Percentiles rank a stretch among this genome's conserved stretches.
phyloP scores from a whole-genome alignment of 2,888 invertebrate genomes.

The Drosophila kambysellisi region DNA sequence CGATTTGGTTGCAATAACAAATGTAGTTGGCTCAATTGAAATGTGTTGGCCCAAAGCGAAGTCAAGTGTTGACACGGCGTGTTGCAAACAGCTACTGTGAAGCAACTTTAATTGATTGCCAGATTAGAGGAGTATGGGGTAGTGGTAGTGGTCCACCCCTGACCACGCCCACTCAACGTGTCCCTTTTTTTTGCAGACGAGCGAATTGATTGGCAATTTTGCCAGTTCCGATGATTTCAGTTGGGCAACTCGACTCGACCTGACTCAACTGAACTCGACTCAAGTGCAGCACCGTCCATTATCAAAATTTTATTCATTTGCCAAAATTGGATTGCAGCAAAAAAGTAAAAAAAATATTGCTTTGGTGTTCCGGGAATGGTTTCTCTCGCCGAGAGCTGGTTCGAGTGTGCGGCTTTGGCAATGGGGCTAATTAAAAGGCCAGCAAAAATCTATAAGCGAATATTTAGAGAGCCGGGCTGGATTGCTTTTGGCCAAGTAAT shows the following conservation, averaged over 20 bases:
- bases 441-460: constrained; percentile 20
- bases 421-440: constrained; percentile 73
- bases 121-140: constrained; percentile 29
- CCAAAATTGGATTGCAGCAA: background rate
- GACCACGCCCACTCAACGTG: background rate
- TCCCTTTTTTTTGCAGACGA: constrained; percentile 34
- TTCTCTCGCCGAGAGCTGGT: constrained; percentile 34
- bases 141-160: background rate
- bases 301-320: constrained; percentile 51
- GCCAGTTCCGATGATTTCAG: constrained; percentile 44
- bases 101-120: constrained; percentile 58
- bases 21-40: background rate
- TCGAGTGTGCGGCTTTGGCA: constrained; percentile 48
- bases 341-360: constrained; percentile 10
- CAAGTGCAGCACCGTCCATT: constrained; percentile 51
- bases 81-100: constrained; percentile 15
- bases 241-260: constrained; percentile 5
- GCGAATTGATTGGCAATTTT: constrained; percentile 59
- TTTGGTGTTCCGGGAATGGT: constrained; percentile 28
- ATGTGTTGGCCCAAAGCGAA: background rate
- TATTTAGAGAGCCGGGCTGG: background rate
- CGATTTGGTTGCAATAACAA: background rate
- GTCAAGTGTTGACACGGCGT: constrained; percentile 9
- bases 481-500: constrained; percentile 20
- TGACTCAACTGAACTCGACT: constrained; percentile 25